Base-by-base conservation (phyloP, 2,888 invertebrate species). In the Nemurella pictetii region DNA sequence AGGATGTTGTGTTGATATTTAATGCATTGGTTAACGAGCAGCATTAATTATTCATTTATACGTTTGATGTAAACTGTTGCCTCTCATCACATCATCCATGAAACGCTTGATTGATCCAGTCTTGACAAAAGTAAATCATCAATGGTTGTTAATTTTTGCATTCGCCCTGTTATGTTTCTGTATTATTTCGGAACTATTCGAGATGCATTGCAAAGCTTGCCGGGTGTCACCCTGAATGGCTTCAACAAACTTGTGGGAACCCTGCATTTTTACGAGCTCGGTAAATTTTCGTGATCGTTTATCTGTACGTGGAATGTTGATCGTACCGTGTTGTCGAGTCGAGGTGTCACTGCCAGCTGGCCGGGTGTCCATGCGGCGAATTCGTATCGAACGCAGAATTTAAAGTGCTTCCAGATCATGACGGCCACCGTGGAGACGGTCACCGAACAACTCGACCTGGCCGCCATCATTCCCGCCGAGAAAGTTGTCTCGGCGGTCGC, bases 401-500 rank as follows among this genome's bases (percentile, higher is more conserved):
- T 84, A 74, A 77, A 77, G 84, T 84, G 78, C 89, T 91, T 91
- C 89, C 92, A 97, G 96, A 97, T 97, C 89, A 96, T 97, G 96
- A 97, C 97, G 88, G 97, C 97, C 29, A 97, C 97, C n/a, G 97
- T 97, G 89, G 97, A 97, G 92, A 97, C 97, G 72, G 97, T 97
- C 87, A 95, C 96, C 86, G 97, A 97, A 90, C 96, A 97, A 90
- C 92, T 98, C 89, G 98, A 98, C 90, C 93, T 97, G 89, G 96
- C 96, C 75, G 95, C 96, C 75, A 95, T 96, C 75, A 94, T 98
- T 89, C 97, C 98, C 82, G 92, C 94, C 0, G 96, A 94, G 89
- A 92, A 93, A 88, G 93, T 94, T 77, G 93, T 95, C 86, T 94
- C 95, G 55, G 97, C 96, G 32, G 95, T 96, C 35, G 97, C 97